A percentile compares a stretch with the other conserved stretches of the same genome.
phyloP scores from a whole-genome alignment of 1,140 invertebrate species.

The Zophobas atratus region DNA sequence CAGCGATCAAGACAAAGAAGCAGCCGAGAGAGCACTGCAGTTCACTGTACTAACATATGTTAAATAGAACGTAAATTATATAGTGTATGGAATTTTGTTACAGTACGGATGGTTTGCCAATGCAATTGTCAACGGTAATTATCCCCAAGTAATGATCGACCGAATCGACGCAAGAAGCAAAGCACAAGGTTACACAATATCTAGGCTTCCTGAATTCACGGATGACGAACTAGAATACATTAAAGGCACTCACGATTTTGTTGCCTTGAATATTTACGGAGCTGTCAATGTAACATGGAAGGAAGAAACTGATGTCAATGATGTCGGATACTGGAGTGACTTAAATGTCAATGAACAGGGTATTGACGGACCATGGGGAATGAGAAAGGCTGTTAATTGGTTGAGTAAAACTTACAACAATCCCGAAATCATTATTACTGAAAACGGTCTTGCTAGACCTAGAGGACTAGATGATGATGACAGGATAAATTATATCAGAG shows the following conservation, averaged over 20 bases:
- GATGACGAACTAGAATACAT: slow-evolving; percentile 69
- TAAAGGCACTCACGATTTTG: slow-evolving; percentile 75
- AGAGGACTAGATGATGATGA: slow-evolving; percentile 69
- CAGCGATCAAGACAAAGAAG: too few relatives aligned
- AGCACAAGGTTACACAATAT: slow-evolving; percentile 67
- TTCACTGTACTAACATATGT: neutral
- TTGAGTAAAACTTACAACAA: slow-evolving; percentile 79
- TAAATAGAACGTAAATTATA: slow-evolving; percentile 43
- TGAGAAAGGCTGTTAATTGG: slow-evolving; percentile 78
- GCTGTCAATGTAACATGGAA: slow-evolving; percentile 68
- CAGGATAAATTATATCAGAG: slow-evolving; percentile 69
- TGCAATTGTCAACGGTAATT: slow-evolving; percentile 75
- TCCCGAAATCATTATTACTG: slow-evolving; percentile 79
- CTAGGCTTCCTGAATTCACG: slow-evolving; percentile 75
- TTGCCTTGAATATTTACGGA: slow-evolving; percentile 75
- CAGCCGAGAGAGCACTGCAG: too few relatives aligned
- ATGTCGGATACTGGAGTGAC: slow-evolving; percentile 63
- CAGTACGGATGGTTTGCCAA: slow-evolving; percentile 75
- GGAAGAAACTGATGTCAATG: slow-evolving; percentile 53
- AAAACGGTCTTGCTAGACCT: slow-evolving; percentile 79
- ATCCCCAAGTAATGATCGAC: slow-evolving; percentile 34
- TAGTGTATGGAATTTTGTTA: slow-evolving; percentile 57
- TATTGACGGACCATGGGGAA: slow-evolving; percentile 74
- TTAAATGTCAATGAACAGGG: slow-evolving; percentile 67
- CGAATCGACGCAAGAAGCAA: slow-evolving; percentile 68